Base-by-base conservation (phyloP, 2,113 vertebrate species). In the Pedetes capensis region DNA sequence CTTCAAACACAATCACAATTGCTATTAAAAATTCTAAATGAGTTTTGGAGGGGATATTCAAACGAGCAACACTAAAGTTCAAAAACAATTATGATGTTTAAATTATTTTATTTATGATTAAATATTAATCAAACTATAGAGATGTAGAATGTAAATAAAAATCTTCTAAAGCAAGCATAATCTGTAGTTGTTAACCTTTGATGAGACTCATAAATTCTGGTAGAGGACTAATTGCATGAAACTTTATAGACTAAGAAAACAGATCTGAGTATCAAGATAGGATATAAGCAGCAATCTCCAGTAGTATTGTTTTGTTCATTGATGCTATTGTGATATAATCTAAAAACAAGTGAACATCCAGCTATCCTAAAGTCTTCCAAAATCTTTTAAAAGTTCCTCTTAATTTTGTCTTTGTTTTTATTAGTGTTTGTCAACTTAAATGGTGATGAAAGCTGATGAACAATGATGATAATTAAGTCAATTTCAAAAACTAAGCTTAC, bases 401-500 rank as follows among this genome's bases (percentile, higher is more conserved):
- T 39, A 53, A 5, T 75, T 88, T 93, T 75, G 5, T 61, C 66
- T 88, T 75, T 42, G 1, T 8, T n/a, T 75, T 91, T 3, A 47
- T 47, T 25, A 53, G 29, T 69, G 53, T 85, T 92, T 66, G 59
- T 29, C 64, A 72, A 49, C 72, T 57, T 82, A 93, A 82, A 68
- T 2, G 53, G 13, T 57, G 32, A 76, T 83, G 39, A 37, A 57
- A 85, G 78, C 49, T 82, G 63, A 68, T 75, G 39, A 91, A 49
- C 57, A 80, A 85, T 53, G 49, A 64, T 80, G 17, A 74, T 63
- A 42, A 55, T 71, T 71, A 87, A 90, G 71, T 32, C 49, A 72
- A 63, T 71, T 57, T 89, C 37, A 96, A 86, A n/a, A 91, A 92
- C 18, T 39, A 22, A 87, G 34, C 94, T 93, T 23, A 57, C 8